Base-by-base conservation (phyloP, 2,797 vertebrate genomes). In the Aplochiton taeniatus region DNA sequence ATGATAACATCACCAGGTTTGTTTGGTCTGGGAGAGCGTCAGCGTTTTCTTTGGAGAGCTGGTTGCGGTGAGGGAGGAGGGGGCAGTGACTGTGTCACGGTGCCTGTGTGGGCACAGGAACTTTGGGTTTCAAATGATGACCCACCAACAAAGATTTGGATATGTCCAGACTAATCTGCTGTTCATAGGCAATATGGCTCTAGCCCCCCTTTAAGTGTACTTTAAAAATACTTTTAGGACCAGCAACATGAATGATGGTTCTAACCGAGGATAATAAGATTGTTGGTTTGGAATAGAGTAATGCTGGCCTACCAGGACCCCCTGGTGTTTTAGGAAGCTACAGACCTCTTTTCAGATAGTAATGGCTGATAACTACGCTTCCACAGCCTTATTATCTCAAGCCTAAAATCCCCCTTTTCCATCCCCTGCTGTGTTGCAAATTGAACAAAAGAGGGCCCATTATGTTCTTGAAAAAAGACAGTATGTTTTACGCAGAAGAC, bases 371-470 rank as follows among this genome's bases (percentile, higher is more conserved):
- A 16, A n/a, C 5, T 46, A 47, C 56, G 49, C 74, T 74, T 19
- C 44, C 46, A 58, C 51, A n/a, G 47, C 51, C 61, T 65, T 43
- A 42, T 73, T 67, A 71, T 68, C 54, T 56, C 12, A 8, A 17
- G 19, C 61, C 60, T 31, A 31, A 66, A 72, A 65, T 50, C 42
- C 44, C 52, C 51, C 61, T 55, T 45, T 55, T 62, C 50, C 45
- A 61, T 46, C 51, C 8, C 71, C 73, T 65, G 68, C 66, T 66
- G 55, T 59, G 69, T 58, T 68, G 68, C 54, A 75, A 82, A 82
- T 56, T 66, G 45, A 46, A 42, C 8, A 17, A 57, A 70, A 69
- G 68, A 52, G 45, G 8, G 46, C 52, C 50, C 49, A 59, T 70
- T 60, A 47, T 10, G 19, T 46, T 31, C 14, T 54, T 46, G 13